Conservation (phyloP, 2,888 invertebrate species). For the Lypha dubia region DNA sequence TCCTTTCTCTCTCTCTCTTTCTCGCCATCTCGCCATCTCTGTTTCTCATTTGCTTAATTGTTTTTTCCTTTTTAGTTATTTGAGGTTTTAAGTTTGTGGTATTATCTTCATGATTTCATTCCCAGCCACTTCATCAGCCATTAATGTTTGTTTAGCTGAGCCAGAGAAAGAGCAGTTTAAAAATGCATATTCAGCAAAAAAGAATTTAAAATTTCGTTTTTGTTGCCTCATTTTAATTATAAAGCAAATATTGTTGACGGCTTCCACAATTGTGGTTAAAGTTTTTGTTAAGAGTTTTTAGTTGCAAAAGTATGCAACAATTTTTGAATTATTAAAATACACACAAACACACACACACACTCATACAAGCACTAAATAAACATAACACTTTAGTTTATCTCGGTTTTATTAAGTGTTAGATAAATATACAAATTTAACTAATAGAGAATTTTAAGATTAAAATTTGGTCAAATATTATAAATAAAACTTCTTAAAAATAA, state of each 20-base stretch:
- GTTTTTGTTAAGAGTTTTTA: not conserved
- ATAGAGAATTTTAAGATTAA: not conserved
- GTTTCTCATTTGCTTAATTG: constrained; percentile 11
- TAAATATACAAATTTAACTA: not conserved
- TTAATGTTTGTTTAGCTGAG: constrained; percentile 7
- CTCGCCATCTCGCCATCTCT: no score
- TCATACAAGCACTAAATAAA: not conserved
- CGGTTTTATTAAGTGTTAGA: not conserved
- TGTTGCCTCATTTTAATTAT: constrained; percentile 43
- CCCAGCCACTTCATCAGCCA: constrained; percentile 13
- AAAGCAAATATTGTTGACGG: constrained; percentile 51
- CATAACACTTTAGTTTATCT: not conserved
- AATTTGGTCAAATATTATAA: no score
- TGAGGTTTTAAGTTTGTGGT: constrained; percentile 60
- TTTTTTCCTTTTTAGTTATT: constrained; percentile 36
- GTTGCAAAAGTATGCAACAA: constrained; percentile 22
- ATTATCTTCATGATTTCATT: constrained; percentile 41
- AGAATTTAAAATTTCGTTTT: not conserved
- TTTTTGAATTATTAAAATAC: constrained; percentile 13
- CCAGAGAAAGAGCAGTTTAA: not conserved
- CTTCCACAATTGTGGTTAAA: constrained; percentile 46
- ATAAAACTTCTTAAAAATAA: no score
- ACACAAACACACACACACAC: not conserved
- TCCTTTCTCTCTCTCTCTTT: not conserved
- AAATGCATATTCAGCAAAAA: constrained; percentile 35